Base-by-base conservation (phyloP, 2,888 invertebrate genomes). In the Protophormia terraenovae region DNA sequence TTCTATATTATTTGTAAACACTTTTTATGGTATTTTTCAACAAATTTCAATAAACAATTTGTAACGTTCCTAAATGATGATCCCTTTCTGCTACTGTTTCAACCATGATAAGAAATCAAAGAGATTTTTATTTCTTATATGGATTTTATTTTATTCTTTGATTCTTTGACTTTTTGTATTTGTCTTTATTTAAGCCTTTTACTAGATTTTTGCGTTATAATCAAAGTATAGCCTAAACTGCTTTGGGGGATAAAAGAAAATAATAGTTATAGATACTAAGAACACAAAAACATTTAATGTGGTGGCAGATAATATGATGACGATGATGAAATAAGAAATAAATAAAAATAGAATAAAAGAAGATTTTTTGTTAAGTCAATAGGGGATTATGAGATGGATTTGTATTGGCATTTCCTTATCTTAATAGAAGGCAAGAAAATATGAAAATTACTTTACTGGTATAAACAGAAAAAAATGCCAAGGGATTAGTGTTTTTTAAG, bases 401-500 rank as follows among this genome's bases (percentile, higher is more conserved):
- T 71, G 55, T 69, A 45, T 69, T 62, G 69, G 50, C 41, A 62
- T 69, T 64, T 81, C 24, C 2, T 22, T 41, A 53, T 62, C 71
- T 62, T 64, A 53, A 64, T 53, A 41, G 35, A 41, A 53, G 16
- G 4, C 27, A 62, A 6, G 19, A 72, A 71, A 38, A 53, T 53
- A 53, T 29, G 71, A 35, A 79, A 79, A 79, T 72, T 78, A 5
- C 71, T 78, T 71, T 71, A 12, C n/a, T 47, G 3, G 3, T 12
- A 67, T 24, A 58, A 76, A 45, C 2, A 32, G 1, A 60, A 47
- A 60, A 47, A 71, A 72, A 45, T 10, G 3, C 64, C 41, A 41
- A 55, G 55, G 66, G 76, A 76, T 76, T 76, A 55, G 14, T n/a
- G 35, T 41, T 41, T 5, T 32, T 8, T 32, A 12, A 16, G 45